Evolutionary conservation across 2,113 vertebrate species (phyloP).

Genomic region (Oxyura jamaicensis): DNA sequence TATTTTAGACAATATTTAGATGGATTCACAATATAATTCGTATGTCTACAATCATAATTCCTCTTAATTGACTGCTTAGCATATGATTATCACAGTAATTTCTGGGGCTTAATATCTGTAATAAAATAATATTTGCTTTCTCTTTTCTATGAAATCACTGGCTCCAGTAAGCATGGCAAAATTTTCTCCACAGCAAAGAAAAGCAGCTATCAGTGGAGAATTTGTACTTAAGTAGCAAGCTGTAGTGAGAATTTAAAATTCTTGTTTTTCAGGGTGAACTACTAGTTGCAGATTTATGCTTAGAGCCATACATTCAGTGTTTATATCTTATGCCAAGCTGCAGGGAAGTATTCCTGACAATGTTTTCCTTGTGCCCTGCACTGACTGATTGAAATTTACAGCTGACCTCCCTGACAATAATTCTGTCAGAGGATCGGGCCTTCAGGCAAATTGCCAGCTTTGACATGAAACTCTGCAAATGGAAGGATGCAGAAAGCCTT

Average conservation of each 20-base stretch:
- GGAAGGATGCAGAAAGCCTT: conserved; percentile 5
- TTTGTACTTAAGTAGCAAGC: background rate
- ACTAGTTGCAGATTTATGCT: conserved; percentile 17
- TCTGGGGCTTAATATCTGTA: background rate
- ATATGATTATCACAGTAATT: conserved; percentile 13
- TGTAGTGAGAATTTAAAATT: background rate
- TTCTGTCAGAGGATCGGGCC: conserved; percentile 26
- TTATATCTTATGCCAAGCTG: conserved; percentile 24
- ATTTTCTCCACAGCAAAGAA: background rate
- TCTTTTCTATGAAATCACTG: background rate
- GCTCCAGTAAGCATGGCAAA: background rate
- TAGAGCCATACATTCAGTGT: background rate
- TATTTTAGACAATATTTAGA: background rate
- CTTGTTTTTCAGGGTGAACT: conserved; percentile 7
- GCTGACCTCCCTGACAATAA: conserved; percentile 38
- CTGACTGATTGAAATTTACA: conserved; percentile 56
- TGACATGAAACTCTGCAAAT: conserved; percentile 48
- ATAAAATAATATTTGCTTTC: conserved; percentile 36
- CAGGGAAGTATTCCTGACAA: conserved; percentile 32
- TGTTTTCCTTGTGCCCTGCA: conserved; percentile 36
- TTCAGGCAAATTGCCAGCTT: conserved; percentile 29
- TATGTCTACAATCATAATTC: background rate
- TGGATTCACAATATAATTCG: background rate
- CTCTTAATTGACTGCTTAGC: conserved; percentile 15
- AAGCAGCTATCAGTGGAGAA: background rate